A percentile compares a stretch with the other conserved stretches of the same genome.
phyloP scores from a whole-genome alignment of 1,140 invertebrate genomes.

The Lepeophtheirus salmonis region DNA sequence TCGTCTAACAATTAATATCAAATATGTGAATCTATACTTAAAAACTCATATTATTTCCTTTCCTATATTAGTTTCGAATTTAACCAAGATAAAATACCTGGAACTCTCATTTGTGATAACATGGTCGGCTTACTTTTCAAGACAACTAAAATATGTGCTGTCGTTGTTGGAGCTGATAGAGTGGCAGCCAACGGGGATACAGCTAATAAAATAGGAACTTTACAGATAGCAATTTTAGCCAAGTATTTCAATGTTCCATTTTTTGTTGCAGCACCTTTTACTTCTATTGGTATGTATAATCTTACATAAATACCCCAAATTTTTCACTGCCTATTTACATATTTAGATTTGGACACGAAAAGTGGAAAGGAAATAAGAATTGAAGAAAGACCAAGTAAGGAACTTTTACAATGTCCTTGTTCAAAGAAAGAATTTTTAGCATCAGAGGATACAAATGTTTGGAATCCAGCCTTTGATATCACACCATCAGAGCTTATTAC shows the following conservation, averaged over 20 bases:
- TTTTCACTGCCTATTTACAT: too few relatives aligned
- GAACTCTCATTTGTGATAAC: constrained; percentile 83
- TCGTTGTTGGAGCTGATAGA: constrained; percentile 72
- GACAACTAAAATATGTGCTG: constrained; percentile 45
- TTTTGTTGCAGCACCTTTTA: constrained; percentile 79
- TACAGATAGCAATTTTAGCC: constrained; percentile 78
- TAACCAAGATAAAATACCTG: constrained; percentile 75
- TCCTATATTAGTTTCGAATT: constrained; percentile 94
- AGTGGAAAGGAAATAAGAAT: constrained; percentile 72
- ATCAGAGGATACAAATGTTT: constrained; percentile 36
- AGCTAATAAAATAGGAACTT: constrained; percentile 98
- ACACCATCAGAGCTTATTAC: constrained; percentile 85
- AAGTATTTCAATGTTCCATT: constrained; percentile 81
- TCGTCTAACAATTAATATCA: too few relatives aligned
- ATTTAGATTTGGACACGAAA: constrained; percentile 56
- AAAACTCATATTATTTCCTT: too few relatives aligned
- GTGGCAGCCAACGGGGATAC: constrained; percentile 91
- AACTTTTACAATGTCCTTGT: constrained; percentile 80
- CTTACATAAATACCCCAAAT: too few relatives aligned
- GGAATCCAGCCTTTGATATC: constrained; percentile 98
- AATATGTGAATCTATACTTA: too few relatives aligned
- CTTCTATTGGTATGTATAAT: too few relatives aligned
- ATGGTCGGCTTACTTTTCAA: constrained; percentile 55
- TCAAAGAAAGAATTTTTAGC: background rate
- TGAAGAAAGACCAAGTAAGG: constrained; percentile 69